Evolutionary conservation across 2,113 vertebrate species (phyloP).

Genomic region (Holacanthus passer): DNA sequence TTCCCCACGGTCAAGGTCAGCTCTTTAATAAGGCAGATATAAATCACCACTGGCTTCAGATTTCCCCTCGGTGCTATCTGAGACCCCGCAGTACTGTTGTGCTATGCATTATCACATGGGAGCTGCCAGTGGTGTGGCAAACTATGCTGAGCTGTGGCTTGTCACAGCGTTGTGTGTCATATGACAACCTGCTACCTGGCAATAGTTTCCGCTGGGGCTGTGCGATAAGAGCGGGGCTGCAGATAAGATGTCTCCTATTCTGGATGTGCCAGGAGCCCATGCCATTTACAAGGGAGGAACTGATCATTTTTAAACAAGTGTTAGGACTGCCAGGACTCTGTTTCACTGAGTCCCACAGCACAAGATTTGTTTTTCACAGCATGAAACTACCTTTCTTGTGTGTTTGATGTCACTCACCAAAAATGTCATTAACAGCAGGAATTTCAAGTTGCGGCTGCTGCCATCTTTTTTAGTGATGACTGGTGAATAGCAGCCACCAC

Average conservation of each 20-base stretch:
- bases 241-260: constrained; percentile 74
- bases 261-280: constrained; percentile 67
- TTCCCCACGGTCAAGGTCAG: constrained; percentile 75
- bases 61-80: constrained; percentile 69
- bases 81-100: constrained; percentile 63
- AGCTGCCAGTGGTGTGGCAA: constrained; percentile 64
- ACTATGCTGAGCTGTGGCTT: constrained; percentile 60
- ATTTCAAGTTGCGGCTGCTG: constrained; percentile 16
- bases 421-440: constrained; percentile 53
- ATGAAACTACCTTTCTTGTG: constrained; percentile 25
- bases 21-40: constrained; percentile 78
- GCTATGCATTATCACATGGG: constrained; percentile 74
- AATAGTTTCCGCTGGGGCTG: constrained; percentile 74
- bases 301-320: constrained; percentile 63
- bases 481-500: constrained; percentile 52
- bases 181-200: constrained; percentile 77
- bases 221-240: constrained; percentile 68
- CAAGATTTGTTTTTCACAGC: constrained; percentile 59
- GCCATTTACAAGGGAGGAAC: constrained; percentile 68
- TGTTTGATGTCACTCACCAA: constrained; percentile 44
- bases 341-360: constrained; percentile 23
- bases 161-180: constrained; percentile 70
- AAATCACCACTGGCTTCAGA: constrained; percentile 72
- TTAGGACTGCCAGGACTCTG: constrained; percentile 34
- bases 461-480: constrained; percentile 42